Evolutionary conservation across 2,113 vertebrate genomes (phyloP), one percentile per base, ranked within the genome.

Genomic region (Mirounga angustirostris): DNA sequence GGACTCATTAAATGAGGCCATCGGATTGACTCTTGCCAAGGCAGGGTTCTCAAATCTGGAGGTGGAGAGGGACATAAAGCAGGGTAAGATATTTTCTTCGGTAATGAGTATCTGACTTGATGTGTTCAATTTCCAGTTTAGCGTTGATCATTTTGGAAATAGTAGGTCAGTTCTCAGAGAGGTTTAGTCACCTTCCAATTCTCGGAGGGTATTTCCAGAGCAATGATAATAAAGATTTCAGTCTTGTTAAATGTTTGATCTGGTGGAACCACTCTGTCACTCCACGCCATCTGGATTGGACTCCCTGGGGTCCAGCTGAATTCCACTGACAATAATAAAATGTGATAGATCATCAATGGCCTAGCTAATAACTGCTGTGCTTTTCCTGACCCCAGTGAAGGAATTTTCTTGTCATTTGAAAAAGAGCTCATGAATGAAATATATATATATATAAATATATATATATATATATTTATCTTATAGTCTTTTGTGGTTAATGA

Each of bases 341-440:
- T 65, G 84, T 28, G 52, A 69, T 36, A 40, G 74, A 2, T 84
- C 15, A 71, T 54, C 65, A 65, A 0, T 52, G 52, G 58, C 46
- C 76, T 83, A 59, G 74, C 67, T 52, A 21, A 84, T 87, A 63
- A 50, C 40, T 7, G 33, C 33, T 80, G 30, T 73, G 36, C 59
- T 90, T 92, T 94, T 81, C 58, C 87, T 97, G 74, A 94, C 56
- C 54, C 58, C 24, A 19, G 24, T 43, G 52, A 89, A 90, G 88
- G 22, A 24, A n/a, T 84, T 80, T 91, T 76, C 83, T 90, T 71
- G 36, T 87, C 87, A 22, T n/a, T 65, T 80, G 63, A 90, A 83
- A 88, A 90, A 83, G 13, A 69, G 56, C 26, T 50, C 2, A 0
- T 65, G 63, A 97, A 81, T 87, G 54, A 93, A 26, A 91, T 83